Base-by-base conservation (phyloP, 2,797 vertebrate genomes). In the Oophaga sylvatica region DNA sequence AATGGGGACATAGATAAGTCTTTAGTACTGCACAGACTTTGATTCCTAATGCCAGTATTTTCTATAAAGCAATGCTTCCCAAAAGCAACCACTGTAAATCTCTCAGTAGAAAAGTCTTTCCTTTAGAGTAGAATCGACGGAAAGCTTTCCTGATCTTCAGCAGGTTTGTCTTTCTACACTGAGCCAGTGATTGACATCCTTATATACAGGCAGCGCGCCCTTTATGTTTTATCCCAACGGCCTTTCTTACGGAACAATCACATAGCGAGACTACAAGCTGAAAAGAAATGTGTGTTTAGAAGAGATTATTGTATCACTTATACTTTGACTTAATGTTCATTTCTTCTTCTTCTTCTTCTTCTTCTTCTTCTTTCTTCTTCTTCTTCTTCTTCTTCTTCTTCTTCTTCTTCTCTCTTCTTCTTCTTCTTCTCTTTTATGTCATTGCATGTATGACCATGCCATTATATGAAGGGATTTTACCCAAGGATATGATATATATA, bases 11-110 rank as follows among this genome's bases (percentile, higher is more conserved):
- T 87, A 87, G 73, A 80, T 78, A 56, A 78, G 71, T 81, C 71
- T 68, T 65, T 57, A n/a, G 59, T 68, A 77, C 62, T 83, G 80
- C 70, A 78, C 29, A 75, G 22, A 75, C 19, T 81, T 70, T 71
- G 20, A 81, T 81, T 63, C 73, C 80, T 82, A 56, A 87, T 56
- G 71, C 71, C 86, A 81, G 86, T 87, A 87, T 87, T 87, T 77
- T 82, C 8, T 31, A 63, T 84, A 63, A 84, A 84, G 60, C 60
- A 84, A 84, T 84, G 83, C 83, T 84, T 84, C 83, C 71, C 63
- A 65, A 76, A 84, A 77, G 71, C 35, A n/a, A 84, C 70, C 63
- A 63, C 20, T 75, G 70, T 84, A 84, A 60, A 83, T 75, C 29
- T 59, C n/a, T n/a, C 57, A 35, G 22, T 22, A 57, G 53, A 62